Percentiles rank a stretch among this genome's conserved stretches.
phyloP scores from a whole-genome alignment of 2,113 vertebrate species.

The Colinus virginianus region DNA sequence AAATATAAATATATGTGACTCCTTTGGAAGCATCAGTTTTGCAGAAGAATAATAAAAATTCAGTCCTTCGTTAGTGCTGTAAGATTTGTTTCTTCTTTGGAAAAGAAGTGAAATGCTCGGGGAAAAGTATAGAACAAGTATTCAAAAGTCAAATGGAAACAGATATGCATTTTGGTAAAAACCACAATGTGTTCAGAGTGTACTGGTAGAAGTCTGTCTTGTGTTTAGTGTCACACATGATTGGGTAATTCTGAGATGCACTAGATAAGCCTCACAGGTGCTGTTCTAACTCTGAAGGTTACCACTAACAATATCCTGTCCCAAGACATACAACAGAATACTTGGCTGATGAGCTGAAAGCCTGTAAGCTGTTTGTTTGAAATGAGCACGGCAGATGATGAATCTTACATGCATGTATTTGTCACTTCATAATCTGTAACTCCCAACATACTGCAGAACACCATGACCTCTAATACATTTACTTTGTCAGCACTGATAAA shows the following conservation, averaged over 20 bases:
- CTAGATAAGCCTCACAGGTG: conserved; percentile 75
- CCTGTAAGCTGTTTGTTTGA: conserved; percentile 20
- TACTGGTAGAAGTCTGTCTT: conserved; percentile 69
- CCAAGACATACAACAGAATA: conserved; percentile 76
- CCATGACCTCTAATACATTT: conserved; percentile 62
- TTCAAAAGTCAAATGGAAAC: conserved; percentile 73
- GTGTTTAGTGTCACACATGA: conserved; percentile 58
- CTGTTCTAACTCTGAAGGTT: conserved; percentile 78
- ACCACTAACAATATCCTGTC: conserved; percentile 90
- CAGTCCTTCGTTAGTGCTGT: not conserved
- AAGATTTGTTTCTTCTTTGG: conserved; percentile 3
- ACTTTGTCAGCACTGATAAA: conserved; percentile 71
- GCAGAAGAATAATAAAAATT: not conserved
- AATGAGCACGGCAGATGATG: conserved; percentile 35
- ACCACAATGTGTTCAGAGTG: conserved; percentile 66
- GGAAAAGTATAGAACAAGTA: conserved; percentile 28
- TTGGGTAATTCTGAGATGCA: conserved; percentile 75
- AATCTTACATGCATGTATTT: conserved; percentile 25
- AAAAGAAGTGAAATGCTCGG: conserved; percentile 30
- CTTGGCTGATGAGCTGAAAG: conserved; percentile 2
- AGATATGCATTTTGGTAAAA: conserved; percentile 66
- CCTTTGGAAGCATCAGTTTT: not conserved
- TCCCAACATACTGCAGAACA: conserved; percentile 11
- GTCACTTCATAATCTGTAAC: conserved; percentile 34
- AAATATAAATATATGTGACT: not conserved